Conservation (phyloP, 2,888 invertebrate genomes). For the Leptura quadrifasciata region DNA sequence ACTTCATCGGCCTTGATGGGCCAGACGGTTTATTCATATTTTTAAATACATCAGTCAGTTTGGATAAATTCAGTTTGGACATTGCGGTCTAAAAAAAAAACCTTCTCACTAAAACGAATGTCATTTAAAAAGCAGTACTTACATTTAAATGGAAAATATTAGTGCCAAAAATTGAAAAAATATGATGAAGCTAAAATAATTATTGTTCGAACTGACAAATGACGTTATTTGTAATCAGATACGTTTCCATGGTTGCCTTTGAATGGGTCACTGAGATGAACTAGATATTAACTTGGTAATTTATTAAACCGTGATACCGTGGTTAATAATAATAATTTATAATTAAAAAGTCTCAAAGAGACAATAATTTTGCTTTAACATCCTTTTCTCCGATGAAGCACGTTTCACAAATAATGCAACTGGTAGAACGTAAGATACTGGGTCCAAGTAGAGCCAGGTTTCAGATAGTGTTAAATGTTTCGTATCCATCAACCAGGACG, state of each 20-base stretch:
- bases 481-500: too few relatives aligned
- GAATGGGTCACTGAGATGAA: background rate
- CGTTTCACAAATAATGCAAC: too few relatives aligned
- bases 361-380: too few relatives aligned
- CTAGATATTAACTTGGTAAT: too few relatives aligned
- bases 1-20: constrained; percentile 75
- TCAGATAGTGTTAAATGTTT: too few relatives aligned
- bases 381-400: too few relatives aligned
- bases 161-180: constrained; percentile 1
- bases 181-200: constrained; percentile 10
- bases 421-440: too few relatives aligned
- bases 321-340: too few relatives aligned
- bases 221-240: background rate
- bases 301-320: too few relatives aligned
- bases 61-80: constrained; percentile 18
- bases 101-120: background rate
- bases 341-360: too few relatives aligned
- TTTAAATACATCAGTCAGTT: background rate
- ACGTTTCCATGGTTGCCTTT: background rate
- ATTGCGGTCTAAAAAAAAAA: constrained; percentile 4
- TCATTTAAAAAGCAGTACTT: constrained; percentile 13
- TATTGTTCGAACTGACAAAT: background rate
- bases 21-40: background rate
- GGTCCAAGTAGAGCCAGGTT: too few relatives aligned
- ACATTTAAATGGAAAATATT: constrained; percentile 1